A percentile compares a stretch with the other conserved stretches of the same genome.
Conservation (phyloP, 2,888 invertebrate species). For the Rhamnusium bicolor region DNA sequence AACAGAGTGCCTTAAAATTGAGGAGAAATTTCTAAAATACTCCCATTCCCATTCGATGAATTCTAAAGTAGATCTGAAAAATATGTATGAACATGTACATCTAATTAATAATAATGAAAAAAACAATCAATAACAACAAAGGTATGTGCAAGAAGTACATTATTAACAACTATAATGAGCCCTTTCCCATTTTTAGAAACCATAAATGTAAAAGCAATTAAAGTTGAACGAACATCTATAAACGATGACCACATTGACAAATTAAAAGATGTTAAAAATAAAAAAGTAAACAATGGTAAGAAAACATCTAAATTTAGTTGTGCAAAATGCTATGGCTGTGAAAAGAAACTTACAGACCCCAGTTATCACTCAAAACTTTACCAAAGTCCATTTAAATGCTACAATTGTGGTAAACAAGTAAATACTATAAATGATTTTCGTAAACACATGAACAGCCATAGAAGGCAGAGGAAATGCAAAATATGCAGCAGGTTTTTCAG, state of each 20-base stretch:
- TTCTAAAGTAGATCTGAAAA: conserved; percentile 25
- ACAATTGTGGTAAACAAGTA: conserved; percentile 33
- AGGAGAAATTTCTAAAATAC: conserved; percentile 34
- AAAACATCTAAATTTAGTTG: conserved; percentile 22
- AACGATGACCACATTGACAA: not conserved
- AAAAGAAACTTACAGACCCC: conserved; percentile 35
- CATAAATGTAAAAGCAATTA: not conserved
- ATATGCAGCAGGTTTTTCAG: conserved; percentile 40
- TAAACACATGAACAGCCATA: conserved; percentile 38
- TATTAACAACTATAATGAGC: not conserved
- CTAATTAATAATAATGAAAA: not conserved
- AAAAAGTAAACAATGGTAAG: not conserved
- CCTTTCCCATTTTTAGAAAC: conserved; percentile 15
- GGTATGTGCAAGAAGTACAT: not conserved
- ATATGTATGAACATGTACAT: conserved; percentile 30
- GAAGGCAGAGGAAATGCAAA: conserved; percentile 34
- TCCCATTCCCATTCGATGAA: conserved; percentile 25
- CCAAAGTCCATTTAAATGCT: conserved; percentile 33
- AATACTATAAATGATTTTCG: conserved; percentile 29
- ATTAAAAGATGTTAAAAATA: not conserved
- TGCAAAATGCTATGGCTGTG: conserved; percentile 38
- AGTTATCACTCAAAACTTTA: conserved; percentile 36
- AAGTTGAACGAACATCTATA: not conserved
- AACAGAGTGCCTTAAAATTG: conserved; percentile 46
- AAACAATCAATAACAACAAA: conserved; percentile 27